phyloP scores from a whole-genome alignment of 2,797 vertebrate genomes.

The Mastacembelus armatus region DNA sequence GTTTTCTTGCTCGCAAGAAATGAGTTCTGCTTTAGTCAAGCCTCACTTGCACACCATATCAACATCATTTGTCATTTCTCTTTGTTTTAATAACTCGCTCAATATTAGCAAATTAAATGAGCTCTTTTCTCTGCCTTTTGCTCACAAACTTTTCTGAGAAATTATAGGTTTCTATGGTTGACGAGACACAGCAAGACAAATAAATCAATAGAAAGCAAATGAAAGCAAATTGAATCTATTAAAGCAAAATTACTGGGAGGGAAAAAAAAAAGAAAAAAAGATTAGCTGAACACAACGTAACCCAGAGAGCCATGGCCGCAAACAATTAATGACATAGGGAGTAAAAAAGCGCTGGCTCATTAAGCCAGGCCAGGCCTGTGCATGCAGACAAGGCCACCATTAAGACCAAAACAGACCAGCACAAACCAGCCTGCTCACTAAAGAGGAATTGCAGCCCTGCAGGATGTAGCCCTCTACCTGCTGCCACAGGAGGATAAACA shows the following conservation, averaged over 20 bases:
- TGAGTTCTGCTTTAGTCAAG: conserved; percentile 62
- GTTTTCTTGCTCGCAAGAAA: conserved; percentile 40
- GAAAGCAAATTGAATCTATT: conserved; percentile 84
- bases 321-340: conserved; percentile 76
- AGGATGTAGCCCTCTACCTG: conserved; percentile 47
- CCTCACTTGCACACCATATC: conserved; percentile 59
- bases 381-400: conserved; percentile 53
- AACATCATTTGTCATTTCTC: conserved; percentile 76
- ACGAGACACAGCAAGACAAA: conserved; percentile 79
- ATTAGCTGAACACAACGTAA: conserved; percentile 48
- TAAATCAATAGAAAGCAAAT: conserved; percentile 83
- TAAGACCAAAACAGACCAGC: conserved; percentile 49
- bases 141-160: conserved; percentile 73
- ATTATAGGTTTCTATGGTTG: conserved; percentile 78
- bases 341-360: conserved; percentile 74
- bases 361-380: conserved; percentile 58
- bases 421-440: conserved; percentile 38
- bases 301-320: conserved; percentile 53
- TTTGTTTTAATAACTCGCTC: conserved; percentile 71
- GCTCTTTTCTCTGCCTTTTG: conserved; percentile 41
- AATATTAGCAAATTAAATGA: conserved; percentile 79
- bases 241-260: conserved; percentile 76
- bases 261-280: conserved; percentile 36
- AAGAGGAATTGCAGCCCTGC: neutral
- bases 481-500: conserved; percentile 41